A percentile compares a stretch with the other conserved stretches of the same genome.
Evolutionary conservation across 2,113 vertebrate species (phyloP).

Genomic region (Mesoclemmys tuberculata): DNA sequence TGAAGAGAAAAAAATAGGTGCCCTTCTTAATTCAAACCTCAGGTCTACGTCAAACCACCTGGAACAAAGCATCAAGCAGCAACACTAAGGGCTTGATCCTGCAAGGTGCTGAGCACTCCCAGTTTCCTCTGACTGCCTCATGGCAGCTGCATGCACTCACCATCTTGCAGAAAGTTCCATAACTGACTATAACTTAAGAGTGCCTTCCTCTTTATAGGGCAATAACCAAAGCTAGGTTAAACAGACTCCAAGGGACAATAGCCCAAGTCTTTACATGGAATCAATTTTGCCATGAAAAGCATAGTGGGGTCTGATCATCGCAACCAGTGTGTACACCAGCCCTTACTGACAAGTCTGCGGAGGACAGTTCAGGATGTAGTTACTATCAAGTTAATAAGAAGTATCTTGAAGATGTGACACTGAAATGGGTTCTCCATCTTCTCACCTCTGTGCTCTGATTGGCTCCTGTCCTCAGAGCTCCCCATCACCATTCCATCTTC

Average conservation of each 20-base stretch:
- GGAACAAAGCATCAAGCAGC: constrained; percentile 14
- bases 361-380: not conserved
- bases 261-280: not conserved
- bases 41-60: not conserved
- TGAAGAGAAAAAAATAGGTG: not conserved
- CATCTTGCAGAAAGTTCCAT: not conserved
- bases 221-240: not conserved
- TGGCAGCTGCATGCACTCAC: not conserved
- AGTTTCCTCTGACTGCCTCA: not conserved
- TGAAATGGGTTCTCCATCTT: not conserved
- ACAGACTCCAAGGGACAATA: not conserved
- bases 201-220: not conserved
- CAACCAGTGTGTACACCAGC: not conserved
- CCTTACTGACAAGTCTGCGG: not conserved
- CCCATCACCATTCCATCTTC: not conserved
- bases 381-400: fast-evolving
- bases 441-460: not conserved
- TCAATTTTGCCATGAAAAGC: not conserved
- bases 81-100: not conserved
- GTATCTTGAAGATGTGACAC: not conserved
- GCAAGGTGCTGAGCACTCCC: not conserved
- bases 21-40: constrained; percentile 4
- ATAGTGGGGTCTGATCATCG: not conserved
- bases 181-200: not conserved
- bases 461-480: not conserved